A percentile compares a stretch with the other conserved stretches of the same genome.
Conservation (phyloP, 2,797 vertebrate genomes). For the Pipistrellus pygmaeus region DNA sequence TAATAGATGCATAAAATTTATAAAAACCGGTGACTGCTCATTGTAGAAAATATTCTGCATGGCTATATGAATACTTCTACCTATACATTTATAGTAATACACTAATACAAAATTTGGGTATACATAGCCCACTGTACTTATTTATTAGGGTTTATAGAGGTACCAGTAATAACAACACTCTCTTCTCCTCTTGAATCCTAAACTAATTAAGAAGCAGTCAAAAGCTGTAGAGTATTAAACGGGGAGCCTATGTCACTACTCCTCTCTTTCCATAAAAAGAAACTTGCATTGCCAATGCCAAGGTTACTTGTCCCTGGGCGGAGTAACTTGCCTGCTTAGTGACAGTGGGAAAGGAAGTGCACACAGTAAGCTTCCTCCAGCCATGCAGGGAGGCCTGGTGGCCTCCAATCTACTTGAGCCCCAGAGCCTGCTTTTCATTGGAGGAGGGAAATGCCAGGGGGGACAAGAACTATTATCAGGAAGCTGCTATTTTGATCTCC, state of each 20-base stretch:
- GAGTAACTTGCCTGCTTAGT: not conserved
- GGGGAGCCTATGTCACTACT: not conserved
- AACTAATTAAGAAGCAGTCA: not conserved
- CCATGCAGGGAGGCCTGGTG: accelerated
- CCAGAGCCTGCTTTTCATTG: not conserved
- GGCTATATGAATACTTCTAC: not conserved
- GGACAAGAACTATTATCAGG: not conserved
- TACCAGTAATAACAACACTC: not conserved
- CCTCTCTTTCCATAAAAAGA: not conserved
- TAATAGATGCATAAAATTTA: not conserved
- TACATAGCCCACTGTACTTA: not conserved
- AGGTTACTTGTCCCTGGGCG: not conserved
- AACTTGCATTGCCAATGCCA: accelerated
- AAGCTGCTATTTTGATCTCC: not conserved
- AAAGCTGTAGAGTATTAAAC: not conserved
- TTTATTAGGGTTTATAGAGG: not conserved
- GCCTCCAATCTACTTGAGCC: not conserved
- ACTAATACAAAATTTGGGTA: not conserved
- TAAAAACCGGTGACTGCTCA: not conserved
- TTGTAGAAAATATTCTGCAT: not conserved
- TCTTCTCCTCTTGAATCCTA: conserved; percentile 16
- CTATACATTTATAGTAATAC: not conserved
- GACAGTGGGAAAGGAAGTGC: not conserved
- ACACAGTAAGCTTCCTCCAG: accelerated
- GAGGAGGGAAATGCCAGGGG: not conserved